Conservation (phyloP, 2,113 vertebrate genomes). For the Haemorhous mexicanus region DNA sequence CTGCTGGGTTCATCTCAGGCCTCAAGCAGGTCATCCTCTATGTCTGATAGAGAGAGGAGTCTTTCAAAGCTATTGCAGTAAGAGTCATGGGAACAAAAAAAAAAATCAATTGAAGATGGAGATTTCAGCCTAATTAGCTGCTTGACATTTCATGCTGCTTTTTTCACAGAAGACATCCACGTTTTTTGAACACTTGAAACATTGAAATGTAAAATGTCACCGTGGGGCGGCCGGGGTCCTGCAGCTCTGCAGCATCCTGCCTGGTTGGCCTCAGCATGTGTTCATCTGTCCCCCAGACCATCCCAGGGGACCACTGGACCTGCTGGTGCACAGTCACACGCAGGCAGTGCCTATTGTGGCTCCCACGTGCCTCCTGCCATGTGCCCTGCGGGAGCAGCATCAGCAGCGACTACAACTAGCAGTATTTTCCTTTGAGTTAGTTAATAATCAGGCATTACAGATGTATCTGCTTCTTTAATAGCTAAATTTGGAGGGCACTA, state of each 20-base stretch:
- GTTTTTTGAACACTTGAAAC: not conserved
- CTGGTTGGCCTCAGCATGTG: not conserved
- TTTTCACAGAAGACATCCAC: not conserved
- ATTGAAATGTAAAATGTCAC: not conserved
- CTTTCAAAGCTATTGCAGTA: not conserved
- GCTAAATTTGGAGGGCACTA: not conserved
- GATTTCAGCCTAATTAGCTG: not conserved
- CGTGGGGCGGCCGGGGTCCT: rapidly evolving
- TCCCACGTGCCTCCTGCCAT: not conserved
- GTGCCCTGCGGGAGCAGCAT: not conserved
- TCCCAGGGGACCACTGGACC: not conserved
- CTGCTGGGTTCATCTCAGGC: not conserved
- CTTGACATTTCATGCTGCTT: not conserved
- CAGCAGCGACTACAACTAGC: rapidly evolving
- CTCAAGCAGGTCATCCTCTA: not conserved
- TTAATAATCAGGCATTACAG: not conserved
- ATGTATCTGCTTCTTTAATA: not conserved
- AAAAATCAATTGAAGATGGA: not conserved
- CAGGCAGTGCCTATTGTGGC: not conserved
- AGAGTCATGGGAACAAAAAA: not conserved
- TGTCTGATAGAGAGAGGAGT: not conserved
- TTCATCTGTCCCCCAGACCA: not conserved
- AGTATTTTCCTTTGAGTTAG: not conserved
- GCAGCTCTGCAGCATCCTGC: not conserved
- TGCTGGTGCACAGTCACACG: not conserved